Percentiles rank a stretch among this genome's conserved stretches.
Evolutionary conservation across 1,140 invertebrate genomes (phyloP).

Genomic region (Mizuhopecten yessoensis): DNA sequence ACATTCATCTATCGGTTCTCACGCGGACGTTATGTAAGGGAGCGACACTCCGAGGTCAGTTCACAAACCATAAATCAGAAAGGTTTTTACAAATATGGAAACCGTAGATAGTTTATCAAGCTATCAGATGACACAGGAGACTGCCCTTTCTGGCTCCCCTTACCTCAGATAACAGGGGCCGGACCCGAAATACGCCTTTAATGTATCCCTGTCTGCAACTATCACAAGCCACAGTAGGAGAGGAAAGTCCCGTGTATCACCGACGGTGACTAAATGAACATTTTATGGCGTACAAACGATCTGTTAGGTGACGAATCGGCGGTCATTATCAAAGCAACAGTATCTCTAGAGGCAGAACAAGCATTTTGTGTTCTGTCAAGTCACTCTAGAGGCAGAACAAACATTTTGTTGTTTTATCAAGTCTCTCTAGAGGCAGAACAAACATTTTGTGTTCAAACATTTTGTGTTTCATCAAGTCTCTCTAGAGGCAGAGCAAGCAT

Average conservation of each 20-base stretch:
- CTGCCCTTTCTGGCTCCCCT: constrained; percentile 29
- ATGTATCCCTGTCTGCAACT: not conserved
- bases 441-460: too few species aligned
- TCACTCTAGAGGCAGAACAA: not conserved
- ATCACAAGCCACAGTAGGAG: not conserved
- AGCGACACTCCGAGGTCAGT: not conserved
- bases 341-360: not conserved
- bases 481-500: too few species aligned
- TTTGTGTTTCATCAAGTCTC: too few species aligned
- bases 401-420: not conserved
- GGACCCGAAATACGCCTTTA: not conserved
- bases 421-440: too few species aligned
- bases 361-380: too few species aligned
- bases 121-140: not conserved
- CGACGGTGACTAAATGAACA: not conserved
- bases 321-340: not conserved
- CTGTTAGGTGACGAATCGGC: not conserved
- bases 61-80: not conserved
- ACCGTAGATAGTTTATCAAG: constrained; percentile 6
- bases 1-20: constrained; percentile 11
- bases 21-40: constrained; percentile 10
- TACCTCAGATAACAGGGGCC: not conserved
- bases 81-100: constrained; percentile 23
- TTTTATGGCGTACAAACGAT: not conserved
- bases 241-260: not conserved